These are phyloP conservation scores for Scaptomyza hsui DNA, from an alignment of 1,140 invertebrate species.

Conservation along the genomic window DNA sequence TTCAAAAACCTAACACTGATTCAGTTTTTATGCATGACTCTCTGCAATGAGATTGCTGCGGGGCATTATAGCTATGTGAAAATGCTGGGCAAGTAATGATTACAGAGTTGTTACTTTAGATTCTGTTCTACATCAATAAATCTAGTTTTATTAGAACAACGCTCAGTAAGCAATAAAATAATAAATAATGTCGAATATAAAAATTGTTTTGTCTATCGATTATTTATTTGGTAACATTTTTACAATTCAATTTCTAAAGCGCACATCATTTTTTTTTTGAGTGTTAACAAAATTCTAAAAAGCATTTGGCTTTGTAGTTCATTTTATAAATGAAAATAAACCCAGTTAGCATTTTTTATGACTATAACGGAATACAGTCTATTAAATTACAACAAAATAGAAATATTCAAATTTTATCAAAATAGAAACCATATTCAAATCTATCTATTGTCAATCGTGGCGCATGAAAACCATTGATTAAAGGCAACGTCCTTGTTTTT, in stretches of 20 bases:
- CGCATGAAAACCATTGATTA: too few species aligned
- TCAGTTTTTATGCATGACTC: slow-evolving; percentile 29
- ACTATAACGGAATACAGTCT: background rate
- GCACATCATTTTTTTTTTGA: too few species aligned
- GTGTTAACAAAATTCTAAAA: too few species aligned
- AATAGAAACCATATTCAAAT: slow-evolving; percentile 3
- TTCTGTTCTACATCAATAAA: background rate
- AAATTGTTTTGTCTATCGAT: background rate
- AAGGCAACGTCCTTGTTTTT: too few species aligned
- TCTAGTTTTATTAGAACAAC: too few species aligned
- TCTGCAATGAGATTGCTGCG: background rate
- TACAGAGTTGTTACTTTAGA: background rate
- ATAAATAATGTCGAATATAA: background rate
- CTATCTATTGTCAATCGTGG: background rate
- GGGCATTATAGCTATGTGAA: slow-evolving; percentile 2
- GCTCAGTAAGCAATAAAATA: background rate
- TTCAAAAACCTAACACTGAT: slow-evolving; percentile 46
- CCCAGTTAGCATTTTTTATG: background rate
- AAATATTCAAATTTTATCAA: background rate
- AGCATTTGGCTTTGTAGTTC: too few species aligned
- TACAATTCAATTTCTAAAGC: too few species aligned
- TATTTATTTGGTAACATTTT: too few species aligned
- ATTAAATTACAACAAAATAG: slow-evolving; percentile 1
- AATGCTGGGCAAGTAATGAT: background rate
- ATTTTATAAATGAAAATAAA: background rate